These are phyloP conservation scores for Buphagus erythrorhynchus DNA, from an alignment of 2,797 vertebrate species.

Conservation along the genomic window DNA sequence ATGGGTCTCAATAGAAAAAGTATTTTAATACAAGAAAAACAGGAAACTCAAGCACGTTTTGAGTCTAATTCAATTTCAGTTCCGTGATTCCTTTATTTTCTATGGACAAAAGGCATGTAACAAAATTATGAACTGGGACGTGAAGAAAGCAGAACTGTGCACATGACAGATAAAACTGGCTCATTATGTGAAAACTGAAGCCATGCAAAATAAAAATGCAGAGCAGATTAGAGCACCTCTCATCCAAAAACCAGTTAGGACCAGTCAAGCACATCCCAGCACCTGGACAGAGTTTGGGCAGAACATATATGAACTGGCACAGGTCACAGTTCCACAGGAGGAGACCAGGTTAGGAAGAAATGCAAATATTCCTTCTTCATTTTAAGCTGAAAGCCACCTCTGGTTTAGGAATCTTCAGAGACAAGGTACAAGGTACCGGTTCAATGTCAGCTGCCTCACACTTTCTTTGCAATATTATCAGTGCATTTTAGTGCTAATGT, in stretches of 20 bases:
- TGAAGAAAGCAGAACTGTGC: slow-evolving; percentile 63
- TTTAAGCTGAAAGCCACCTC: slow-evolving; percentile 17
- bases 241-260: slow-evolving; percentile 48
- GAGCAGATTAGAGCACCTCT: slow-evolving; percentile 40
- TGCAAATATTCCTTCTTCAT: slow-evolving; percentile 20
- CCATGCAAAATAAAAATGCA: slow-evolving; percentile 44
- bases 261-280: slow-evolving; percentile 29
- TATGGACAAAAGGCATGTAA: slow-evolving; percentile 64
- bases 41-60: slow-evolving; percentile 68
- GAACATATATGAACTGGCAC: slow-evolving; percentile 11
- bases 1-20: slow-evolving; percentile 66
- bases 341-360: slow-evolving; percentile 8
- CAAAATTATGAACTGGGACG: slow-evolving; percentile 58
- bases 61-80: slow-evolving; percentile 66
- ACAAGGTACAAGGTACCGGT: background rate
- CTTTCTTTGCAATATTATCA: slow-evolving; percentile 1
- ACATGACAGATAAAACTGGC: slow-evolving; percentile 58
- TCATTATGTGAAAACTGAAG: slow-evolving; percentile 52
- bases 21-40: slow-evolving; percentile 72
- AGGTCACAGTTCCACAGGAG: background rate
- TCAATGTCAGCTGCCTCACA: slow-evolving; percentile 31
- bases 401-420: background rate
- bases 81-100: slow-evolving; percentile 69
- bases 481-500: slow-evolving; percentile 43
- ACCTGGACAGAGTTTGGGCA: slow-evolving; percentile 33